Conservation (phyloP, 2,113 vertebrate species). For the Sinocyclocheilus grahami region DNA sequence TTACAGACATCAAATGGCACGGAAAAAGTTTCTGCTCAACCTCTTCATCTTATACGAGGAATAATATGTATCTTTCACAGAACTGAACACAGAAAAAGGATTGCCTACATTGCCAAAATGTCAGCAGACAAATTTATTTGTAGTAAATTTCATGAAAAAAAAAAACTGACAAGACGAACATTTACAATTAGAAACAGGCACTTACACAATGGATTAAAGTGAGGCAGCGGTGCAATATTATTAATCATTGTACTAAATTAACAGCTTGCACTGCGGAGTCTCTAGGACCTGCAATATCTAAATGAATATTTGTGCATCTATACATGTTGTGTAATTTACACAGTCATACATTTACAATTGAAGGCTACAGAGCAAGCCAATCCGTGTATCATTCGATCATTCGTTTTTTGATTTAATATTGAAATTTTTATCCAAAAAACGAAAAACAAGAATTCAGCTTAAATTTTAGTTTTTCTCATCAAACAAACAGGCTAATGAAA, state of each 20-base stretch:
- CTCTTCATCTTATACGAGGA: constrained; percentile 66
- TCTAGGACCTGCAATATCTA: background rate
- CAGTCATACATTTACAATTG: background rate
- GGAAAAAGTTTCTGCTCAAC: constrained; percentile 68
- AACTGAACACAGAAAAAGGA: constrained; percentile 39
- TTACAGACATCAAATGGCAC: constrained; percentile 75
- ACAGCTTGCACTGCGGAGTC: background rate
- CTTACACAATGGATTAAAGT: background rate
- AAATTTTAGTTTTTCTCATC: too few species aligned
- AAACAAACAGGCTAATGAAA: too few species aligned
- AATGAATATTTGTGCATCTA: background rate
- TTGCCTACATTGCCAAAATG: background rate
- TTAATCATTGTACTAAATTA: background rate
- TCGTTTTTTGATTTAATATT: too few species aligned
- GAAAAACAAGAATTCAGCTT: too few species aligned
- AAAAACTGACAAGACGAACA: background rate
- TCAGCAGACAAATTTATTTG: background rate
- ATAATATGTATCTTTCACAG: constrained; percentile 57
- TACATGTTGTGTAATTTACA: background rate
- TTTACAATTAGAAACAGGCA: background rate
- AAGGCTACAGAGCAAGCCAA: background rate
- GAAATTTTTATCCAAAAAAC: too few species aligned
- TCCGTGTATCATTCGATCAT: too few species aligned
- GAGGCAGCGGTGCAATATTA: background rate
- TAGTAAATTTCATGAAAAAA: background rate